Base-by-base conservation (phyloP, 2,113 vertebrate genomes). In the Psilopogon haemacephalus region DNA sequence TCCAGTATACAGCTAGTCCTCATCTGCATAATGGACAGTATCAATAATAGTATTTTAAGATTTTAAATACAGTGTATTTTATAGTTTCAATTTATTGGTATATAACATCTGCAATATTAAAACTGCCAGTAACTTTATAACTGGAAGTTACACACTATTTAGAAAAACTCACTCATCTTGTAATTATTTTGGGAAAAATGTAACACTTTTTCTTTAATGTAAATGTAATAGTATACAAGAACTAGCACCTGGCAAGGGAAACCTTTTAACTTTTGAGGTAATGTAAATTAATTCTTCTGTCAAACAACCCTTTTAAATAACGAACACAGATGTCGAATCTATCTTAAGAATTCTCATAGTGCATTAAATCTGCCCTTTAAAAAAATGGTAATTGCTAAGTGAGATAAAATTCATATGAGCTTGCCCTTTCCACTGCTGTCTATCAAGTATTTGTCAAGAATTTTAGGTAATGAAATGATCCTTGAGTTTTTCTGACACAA, bases 321-420 rank as follows among this genome's bases (percentile, higher is more conserved):
- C 64, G 24, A 89, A 59, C 38, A 81, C 37, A 70, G 93, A 83
- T 54, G 15, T 30, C 79, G 72, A 96, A 84, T 58, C 30, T 87
- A 44, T 79, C 65, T 93, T 91, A 72, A 88, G 70, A 93, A 91
- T 71, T 96, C 94, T 82, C 67, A 74, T 33, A 72, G 27, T 52
- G 69, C 9, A 33, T 64, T 83, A 86, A 75, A 96, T 54, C 16
- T 95, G 38, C 58, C 73, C 75, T 97, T 91, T 97, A 87, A 95
- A 96, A 89, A 95, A 94, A 94, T 88, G 23, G 37, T 95, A 93
- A 92, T 91, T 86, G 9, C 20, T 75, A 80, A 69, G 32, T 65
- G 79, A 95, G 94, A 96, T 90, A 92, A 95, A 96, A 93, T 95
- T 94, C 56, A 38, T 74, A 59, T 73, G 63, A 71, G 19, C 63